These are phyloP conservation scores for Tridacna crocea DNA, from an alignment of 2,888 invertebrate species.

Conservation along the genomic window DNA sequence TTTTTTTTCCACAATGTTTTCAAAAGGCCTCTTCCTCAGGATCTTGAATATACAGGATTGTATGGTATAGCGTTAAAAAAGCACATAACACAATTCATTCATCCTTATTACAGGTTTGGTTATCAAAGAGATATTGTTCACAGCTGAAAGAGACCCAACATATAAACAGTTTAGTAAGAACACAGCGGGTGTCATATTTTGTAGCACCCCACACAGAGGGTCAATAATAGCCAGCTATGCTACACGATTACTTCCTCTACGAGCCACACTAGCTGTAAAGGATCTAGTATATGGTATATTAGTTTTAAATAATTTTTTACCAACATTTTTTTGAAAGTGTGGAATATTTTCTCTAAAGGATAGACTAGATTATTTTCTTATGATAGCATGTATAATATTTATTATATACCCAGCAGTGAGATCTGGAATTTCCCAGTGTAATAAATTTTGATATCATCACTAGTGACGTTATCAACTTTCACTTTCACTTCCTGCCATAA, in stretches of 20 bases:
- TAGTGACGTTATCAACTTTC: too few species aligned
- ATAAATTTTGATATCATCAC: too few species aligned
- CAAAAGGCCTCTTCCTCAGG: too few species aligned
- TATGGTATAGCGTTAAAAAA: too few species aligned
- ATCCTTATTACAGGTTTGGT: slow-evolving; percentile 87
- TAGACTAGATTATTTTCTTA: too few species aligned
- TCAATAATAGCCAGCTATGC: slow-evolving; percentile 88
- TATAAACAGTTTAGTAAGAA: slow-evolving; percentile 88
- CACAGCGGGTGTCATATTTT: slow-evolving; percentile 93
- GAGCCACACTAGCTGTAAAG: slow-evolving; percentile 10
- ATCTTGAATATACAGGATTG: too few species aligned
- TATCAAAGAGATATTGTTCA: slow-evolving; percentile 92
- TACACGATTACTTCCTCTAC: slow-evolving; percentile 1
- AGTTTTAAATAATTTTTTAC: not conserved
- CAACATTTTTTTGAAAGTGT: not conserved
- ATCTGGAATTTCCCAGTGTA: too few species aligned
- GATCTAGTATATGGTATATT: slow-evolving; percentile 10
- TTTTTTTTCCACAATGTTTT: too few species aligned
- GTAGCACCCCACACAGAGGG: slow-evolving; percentile 95
- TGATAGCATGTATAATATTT: too few species aligned
- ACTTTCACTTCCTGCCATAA: too few species aligned
- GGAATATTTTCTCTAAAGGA: not conserved
- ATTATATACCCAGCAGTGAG: too few species aligned
- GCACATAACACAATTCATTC: too few species aligned
- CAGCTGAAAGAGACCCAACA: slow-evolving; percentile 83